These are phyloP conservation scores for Procambarus clarkii DNA, from an alignment of 1,140 invertebrate genomes.

Conservation along the genomic window DNA sequence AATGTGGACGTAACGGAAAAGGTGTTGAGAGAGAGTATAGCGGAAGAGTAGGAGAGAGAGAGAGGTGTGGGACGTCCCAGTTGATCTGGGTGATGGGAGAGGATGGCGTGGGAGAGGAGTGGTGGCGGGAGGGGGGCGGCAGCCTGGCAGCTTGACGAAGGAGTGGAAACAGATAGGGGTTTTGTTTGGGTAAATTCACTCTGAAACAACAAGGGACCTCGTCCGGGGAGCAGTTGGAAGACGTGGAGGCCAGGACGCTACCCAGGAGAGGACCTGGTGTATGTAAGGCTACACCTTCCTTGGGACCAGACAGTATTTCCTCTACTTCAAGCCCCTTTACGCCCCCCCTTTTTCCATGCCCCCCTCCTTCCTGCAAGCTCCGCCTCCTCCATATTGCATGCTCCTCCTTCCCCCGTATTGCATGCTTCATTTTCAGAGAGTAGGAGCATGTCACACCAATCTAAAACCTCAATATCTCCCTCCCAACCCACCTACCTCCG, in stretches of 20 bases:
- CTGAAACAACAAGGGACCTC: conserved; percentile 45
- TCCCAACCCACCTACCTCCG: no score
- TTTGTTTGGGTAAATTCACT: conserved; percentile 59
- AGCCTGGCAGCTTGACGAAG: conserved; percentile 8
- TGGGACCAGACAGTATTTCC: not conserved
- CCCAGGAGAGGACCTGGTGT: conserved; percentile 31
- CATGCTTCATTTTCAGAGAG: not conserved
- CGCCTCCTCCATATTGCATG: not conserved
- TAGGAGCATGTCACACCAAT: no score
- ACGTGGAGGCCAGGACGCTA: conserved; percentile 38
- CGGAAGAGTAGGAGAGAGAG: no score
- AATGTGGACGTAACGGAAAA: no score
- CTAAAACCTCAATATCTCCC: no score
- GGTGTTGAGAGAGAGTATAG: no score
- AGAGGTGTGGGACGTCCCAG: not conserved
- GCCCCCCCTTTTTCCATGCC: not conserved
- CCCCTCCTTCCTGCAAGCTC: not conserved
- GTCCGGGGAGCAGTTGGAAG: conserved; percentile 28
- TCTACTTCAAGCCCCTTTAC: not conserved
- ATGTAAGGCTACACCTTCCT: conserved; percentile 30
- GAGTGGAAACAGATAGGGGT: conserved; percentile 52
- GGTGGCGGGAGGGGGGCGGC: not conserved
- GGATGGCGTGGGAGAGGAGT: not conserved
- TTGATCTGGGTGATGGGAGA: not conserved
- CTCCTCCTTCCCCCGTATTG: not conserved